phyloP scores from a whole-genome alignment of 2,797 vertebrate species.

The Euthynnus affinis region DNA sequence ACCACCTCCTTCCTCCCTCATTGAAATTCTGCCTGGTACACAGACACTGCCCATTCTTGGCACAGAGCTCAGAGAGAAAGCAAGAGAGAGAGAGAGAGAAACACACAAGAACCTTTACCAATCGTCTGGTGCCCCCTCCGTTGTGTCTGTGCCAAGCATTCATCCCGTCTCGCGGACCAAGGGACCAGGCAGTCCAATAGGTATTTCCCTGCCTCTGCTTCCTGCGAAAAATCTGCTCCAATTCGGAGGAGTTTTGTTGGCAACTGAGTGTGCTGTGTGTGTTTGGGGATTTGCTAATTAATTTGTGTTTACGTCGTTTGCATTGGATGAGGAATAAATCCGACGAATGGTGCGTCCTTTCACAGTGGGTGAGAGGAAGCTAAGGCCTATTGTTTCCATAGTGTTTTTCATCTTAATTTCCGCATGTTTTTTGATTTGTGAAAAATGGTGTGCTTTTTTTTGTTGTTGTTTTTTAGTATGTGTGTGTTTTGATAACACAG shows the following conservation, averaged over 20 bases:
- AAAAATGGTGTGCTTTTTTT: neutral
- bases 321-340: constrained; percentile 59
- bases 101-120: constrained; percentile 79
- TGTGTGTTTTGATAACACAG: constrained; percentile 4
- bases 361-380: constrained; percentile 48
- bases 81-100: constrained; percentile 59
- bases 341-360: constrained; percentile 52
- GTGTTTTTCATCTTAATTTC: constrained; percentile 35
- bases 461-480: neutral
- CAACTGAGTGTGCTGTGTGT: constrained; percentile 46
- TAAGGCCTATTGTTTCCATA: constrained; percentile 64
- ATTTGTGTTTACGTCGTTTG: constrained; percentile 76
- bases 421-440: constrained; percentile 13
- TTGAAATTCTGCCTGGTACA: constrained; percentile 88
- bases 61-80: constrained; percentile 79
- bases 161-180: constrained; percentile 78
- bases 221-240: constrained; percentile 70
- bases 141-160: constrained; percentile 82
- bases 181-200: constrained; percentile 77
- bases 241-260: constrained; percentile 70
- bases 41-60: constrained; percentile 87
- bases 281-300: constrained; percentile 74
- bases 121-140: constrained; percentile 78
- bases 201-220: constrained; percentile 81
- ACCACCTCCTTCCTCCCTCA: constrained; percentile 83